These are phyloP conservation scores for Alviniconcha marisindica DNA, from an alignment of 1,140 invertebrate genomes.

Conservation along the genomic window DNA sequence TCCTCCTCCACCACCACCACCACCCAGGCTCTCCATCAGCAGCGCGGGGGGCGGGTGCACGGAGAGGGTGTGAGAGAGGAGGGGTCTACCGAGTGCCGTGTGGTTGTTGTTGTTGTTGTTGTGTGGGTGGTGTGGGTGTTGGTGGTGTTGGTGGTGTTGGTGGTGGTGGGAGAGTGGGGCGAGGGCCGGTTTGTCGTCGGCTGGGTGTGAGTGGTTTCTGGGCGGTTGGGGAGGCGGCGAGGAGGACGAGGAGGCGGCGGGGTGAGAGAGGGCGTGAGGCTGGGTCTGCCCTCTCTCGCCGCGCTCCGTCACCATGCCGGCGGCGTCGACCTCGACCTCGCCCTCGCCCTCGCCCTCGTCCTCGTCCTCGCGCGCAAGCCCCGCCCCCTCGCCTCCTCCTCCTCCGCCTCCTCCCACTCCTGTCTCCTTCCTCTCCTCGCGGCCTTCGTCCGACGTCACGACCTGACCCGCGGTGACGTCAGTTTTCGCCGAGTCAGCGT, in stretches of 20 bases:
- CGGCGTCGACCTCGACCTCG: not conserved
- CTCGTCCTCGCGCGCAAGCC: not conserved
- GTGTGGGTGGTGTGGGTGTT: not conserved
- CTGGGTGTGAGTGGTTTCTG: constrained; percentile 11
- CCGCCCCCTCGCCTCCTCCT: not conserved
- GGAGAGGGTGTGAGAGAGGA: not conserved
- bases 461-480: not conserved
- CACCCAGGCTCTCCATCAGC: too few species aligned
- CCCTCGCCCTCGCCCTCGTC: not conserved
- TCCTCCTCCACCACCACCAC: too few species aligned
- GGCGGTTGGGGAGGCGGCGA: not conserved
- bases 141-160: not conserved
- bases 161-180: not conserved
- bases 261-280: not conserved
- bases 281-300: not conserved
- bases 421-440: not conserved
- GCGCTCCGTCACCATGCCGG: too few species aligned
- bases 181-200: not conserved
- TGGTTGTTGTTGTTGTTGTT: not conserved
- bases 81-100: not conserved
- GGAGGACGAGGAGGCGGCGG: not conserved
- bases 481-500: not conserved
- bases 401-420: not conserved
- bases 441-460: not conserved
- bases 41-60: constrained; percentile 4